Conservation (phyloP, 2,113 vertebrate genomes). For the Morone saxatilis region DNA sequence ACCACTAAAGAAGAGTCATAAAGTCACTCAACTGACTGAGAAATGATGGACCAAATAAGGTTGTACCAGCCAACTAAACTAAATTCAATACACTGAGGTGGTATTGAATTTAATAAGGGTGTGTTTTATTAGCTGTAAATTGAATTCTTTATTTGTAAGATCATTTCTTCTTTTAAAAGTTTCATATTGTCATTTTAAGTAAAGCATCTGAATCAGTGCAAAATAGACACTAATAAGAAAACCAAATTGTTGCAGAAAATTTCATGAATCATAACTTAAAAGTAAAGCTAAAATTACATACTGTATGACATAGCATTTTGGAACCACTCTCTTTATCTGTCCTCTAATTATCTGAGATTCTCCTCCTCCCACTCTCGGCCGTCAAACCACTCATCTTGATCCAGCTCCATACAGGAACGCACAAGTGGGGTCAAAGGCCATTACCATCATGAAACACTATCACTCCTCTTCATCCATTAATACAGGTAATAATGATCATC, state of each 20-base stretch:
- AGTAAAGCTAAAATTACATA: slow-evolving; percentile 16
- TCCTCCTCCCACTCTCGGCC: slow-evolving; percentile 73
- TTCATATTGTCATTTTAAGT: neutral
- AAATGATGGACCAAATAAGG: neutral
- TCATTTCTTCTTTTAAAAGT: neutral
- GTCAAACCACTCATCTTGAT: slow-evolving; percentile 76
- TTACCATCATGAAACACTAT: slow-evolving; percentile 68
- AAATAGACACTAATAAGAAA: neutral
- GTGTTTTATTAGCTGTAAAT: neutral
- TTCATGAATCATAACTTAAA: neutral
- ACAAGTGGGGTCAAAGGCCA: slow-evolving; percentile 71
- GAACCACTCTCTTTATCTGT: slow-evolving; percentile 45
- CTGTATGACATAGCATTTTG: neutral
- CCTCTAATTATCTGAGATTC: slow-evolving; percentile 70
- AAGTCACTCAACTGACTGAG: neutral
- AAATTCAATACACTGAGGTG: neutral
- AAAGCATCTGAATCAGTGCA: neutral
- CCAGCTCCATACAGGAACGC: slow-evolving; percentile 64
- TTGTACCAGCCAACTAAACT: neutral
- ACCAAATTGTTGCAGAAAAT: neutral
- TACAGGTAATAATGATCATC: slow-evolving; percentile 69
- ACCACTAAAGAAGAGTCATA: too few species aligned
- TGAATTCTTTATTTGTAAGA: neutral
- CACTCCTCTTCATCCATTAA: slow-evolving; percentile 77
- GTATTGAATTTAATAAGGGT: too few species aligned